A percentile compares a stretch with the other conserved stretches of the same genome.
phyloP scores from a whole-genome alignment of 2,797 vertebrate genomes.

The Syndactyla subalaris region DNA sequence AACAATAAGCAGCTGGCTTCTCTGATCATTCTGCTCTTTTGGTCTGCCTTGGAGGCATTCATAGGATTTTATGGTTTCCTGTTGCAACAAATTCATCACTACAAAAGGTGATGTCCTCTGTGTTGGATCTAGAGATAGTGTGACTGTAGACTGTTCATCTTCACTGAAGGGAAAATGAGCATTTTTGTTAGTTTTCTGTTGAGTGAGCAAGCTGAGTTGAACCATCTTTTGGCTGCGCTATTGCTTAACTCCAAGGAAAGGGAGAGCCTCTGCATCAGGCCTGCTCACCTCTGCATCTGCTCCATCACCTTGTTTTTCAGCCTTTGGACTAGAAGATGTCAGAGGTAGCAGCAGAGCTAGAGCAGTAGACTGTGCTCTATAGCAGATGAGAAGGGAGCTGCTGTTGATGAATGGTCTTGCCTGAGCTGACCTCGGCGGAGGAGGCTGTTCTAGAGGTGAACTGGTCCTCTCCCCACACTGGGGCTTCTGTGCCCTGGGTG shows the following conservation, averaged over 20 bases:
- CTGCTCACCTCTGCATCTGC: not conserved
- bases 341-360: not conserved
- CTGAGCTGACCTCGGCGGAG: rapidly evolving
- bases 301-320: not conserved
- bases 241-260: not conserved
- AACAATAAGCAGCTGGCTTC: not conserved
- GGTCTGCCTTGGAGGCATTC: not conserved
- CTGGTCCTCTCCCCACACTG: not conserved
- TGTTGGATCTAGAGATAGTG: not conserved
- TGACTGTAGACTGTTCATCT: not conserved
- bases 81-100: not conserved
- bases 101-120: not conserved
- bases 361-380: not conserved
- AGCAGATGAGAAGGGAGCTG: not conserved
- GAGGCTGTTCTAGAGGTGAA: not conserved
- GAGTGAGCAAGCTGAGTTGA: not conserved
- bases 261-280: not conserved
- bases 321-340: not conserved
- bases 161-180: not conserved
- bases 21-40: not conserved
- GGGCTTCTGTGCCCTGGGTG: not conserved
- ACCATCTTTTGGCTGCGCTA: not conserved
- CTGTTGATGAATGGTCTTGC: not conserved
- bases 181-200: not conserved
- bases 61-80: not conserved